Base-by-base conservation (phyloP, 1,140 invertebrate genomes). In the Bombus confusus region DNA sequence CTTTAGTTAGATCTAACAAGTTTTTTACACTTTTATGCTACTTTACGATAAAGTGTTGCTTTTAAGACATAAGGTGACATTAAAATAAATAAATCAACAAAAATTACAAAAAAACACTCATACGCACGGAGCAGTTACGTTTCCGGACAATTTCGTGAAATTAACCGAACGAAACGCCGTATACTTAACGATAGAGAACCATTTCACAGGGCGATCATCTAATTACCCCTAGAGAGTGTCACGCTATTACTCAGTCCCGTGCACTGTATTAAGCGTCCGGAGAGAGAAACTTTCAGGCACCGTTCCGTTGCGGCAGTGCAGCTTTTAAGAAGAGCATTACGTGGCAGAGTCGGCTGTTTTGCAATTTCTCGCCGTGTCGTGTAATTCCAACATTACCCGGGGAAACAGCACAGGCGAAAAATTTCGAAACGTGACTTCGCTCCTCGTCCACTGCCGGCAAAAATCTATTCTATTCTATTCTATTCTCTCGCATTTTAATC, bases 361-460 rank as follows among this genome's bases (percentile, higher is more conserved):
- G 59, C 39, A 43, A 79, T 79, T 47, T 52, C 41, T 64, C 62
- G 22, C 39, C n/a, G 62, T 79, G 59, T 43, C 76, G n/a, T 9
- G 62, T 41, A 79, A 79, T 79, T 47, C 31, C 18, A 31, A 79
- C 41, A 52, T 47, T 66, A 66, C 10, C 41, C 3, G 10, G 31
- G 5, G 31, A n/a, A 68, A 41, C 59, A 18, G 12, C n/a, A n/a
- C 28, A 3, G 39, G 15, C 15, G 15, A 69, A 68, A 83, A 79
- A 84, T 84, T 71, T 62, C 82, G 34, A 41, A 57, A 68, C 75
- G 73, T 37, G 39, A 39, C 13, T 25, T 22, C n/a, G 34, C 43
- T 52, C 18, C 5, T 52, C 47, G 18, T 52, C 47, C 47, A 22
- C 47, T 52, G 47, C 1, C 47, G 5, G 0, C 18, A 31, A 31